Conservation (phyloP, 2,113 vertebrate species). For the Odontophorus gujanensis region DNA sequence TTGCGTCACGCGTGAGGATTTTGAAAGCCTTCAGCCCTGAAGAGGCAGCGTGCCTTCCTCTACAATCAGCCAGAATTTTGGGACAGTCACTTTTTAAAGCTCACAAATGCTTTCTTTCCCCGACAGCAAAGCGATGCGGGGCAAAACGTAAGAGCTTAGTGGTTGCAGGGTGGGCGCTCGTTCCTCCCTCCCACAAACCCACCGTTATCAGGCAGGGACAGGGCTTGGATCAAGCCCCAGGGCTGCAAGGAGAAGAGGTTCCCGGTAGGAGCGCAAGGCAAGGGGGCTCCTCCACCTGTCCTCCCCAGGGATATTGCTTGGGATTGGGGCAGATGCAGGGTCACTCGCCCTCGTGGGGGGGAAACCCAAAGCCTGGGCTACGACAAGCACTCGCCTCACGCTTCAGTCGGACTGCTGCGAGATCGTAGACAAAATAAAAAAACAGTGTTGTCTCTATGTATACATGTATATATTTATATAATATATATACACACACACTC, state of each 20-base stretch:
- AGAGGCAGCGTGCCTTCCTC: neutral
- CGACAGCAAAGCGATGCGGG: neutral
- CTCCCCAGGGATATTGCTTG: slow-evolving; percentile 79
- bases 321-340: slow-evolving; percentile 72
- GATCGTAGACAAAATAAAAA: slow-evolving; percentile 69
- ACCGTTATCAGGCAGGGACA: neutral
- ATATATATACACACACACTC: slow-evolving; percentile 78
- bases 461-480: slow-evolving; percentile 81
- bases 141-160: neutral
- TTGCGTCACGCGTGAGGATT: neutral
- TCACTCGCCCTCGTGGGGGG: slow-evolving; percentile 27
- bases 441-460: slow-evolving; percentile 81
- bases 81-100: neutral
- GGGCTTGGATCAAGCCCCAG: neutral
- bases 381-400: slow-evolving; percentile 61
- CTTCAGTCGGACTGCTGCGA: slow-evolving; percentile 63
- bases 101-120: neutral
- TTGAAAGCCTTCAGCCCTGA: slow-evolving; percentile 35
- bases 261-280: slow-evolving; percentile 67
- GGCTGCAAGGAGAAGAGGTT: neutral
- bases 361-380: slow-evolving; percentile 40
- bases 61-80: slow-evolving; percentile 29
- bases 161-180: neutral
- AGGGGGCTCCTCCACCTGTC: neutral
- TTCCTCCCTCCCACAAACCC: neutral